Percentiles rank a stretch among this genome's conserved stretches.
Evolutionary conservation across 2,113 vertebrate genomes (phyloP).

Genomic region (Gopherus evgoodei): DNA sequence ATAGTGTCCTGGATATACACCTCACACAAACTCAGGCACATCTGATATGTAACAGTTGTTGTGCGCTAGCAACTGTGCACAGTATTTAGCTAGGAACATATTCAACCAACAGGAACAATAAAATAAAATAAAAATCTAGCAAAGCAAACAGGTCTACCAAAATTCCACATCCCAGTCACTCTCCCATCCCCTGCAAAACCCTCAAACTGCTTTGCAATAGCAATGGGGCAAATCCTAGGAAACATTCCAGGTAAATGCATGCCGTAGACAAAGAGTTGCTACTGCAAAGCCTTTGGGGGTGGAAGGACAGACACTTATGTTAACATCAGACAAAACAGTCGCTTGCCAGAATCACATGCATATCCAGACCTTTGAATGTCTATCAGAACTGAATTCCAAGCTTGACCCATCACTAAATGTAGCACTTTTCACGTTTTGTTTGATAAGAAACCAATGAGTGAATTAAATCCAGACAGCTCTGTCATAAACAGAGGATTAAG

Average conservation of each 20-base stretch:
- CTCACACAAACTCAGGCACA: too few species aligned
- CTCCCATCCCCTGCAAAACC: accelerated
- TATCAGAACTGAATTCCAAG: background rate
- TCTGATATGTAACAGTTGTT: background rate
- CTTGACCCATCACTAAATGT: background rate
- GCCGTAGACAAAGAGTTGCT: background rate
- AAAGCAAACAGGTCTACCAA: background rate
- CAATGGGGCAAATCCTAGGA: background rate
- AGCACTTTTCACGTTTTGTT: background rate
- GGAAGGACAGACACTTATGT: background rate
- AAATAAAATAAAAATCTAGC: background rate
- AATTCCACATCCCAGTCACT: background rate
- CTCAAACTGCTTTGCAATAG: background rate
- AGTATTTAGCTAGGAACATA: background rate
- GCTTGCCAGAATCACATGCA: background rate
- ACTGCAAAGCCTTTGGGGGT: background rate
- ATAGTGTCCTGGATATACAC: background rate
- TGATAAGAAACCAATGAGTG: background rate
- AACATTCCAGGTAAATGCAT: background rate
- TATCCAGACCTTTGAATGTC: background rate
- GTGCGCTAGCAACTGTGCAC: background rate
- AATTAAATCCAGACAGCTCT: background rate
- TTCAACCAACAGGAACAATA: background rate
- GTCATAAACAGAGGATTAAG: too few species aligned
- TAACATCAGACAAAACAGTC: background rate